Evolutionary conservation across 2,113 vertebrate genomes (phyloP).

Genomic region (Oceanites oceanicus): DNA sequence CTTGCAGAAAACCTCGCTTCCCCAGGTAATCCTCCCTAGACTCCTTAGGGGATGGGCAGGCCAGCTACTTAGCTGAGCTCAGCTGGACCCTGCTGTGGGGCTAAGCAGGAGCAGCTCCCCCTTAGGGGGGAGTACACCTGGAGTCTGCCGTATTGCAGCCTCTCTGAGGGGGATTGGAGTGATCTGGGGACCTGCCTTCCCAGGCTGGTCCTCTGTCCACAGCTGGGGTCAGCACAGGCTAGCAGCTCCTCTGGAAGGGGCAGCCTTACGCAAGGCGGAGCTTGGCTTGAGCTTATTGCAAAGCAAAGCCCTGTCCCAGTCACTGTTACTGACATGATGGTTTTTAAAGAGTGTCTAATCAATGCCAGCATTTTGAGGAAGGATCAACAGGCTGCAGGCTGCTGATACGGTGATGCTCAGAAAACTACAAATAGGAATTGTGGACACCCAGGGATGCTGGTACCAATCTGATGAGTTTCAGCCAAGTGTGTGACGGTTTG

Average conservation of each 20-base stretch:
- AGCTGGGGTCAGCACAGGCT: neutral
- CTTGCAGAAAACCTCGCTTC: neutral
- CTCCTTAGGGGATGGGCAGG: neutral
- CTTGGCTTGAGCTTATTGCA: neutral
- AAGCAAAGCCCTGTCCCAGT: neutral
- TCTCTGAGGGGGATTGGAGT: neutral
- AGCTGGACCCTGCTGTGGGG: neutral
- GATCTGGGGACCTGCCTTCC: neutral
- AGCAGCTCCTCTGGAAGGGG: neutral
- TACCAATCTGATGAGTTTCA: neutral
- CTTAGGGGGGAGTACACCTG: no score
- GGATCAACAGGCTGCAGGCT: neutral
- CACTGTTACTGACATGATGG: neutral
- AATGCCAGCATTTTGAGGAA: neutral
- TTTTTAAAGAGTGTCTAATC: neutral
- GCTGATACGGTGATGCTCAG: neutral
- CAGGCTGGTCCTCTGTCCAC: neutral
- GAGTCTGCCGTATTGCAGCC: neutral
- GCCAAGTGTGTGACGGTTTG: neutral
- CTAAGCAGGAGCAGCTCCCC: neutral
- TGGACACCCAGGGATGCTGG: rapidly evolving
- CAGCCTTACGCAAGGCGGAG: neutral
- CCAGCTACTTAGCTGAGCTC: neutral
- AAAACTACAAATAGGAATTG: neutral
- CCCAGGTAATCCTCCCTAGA: neutral